phyloP scores from a whole-genome alignment of 1,140 invertebrate genomes.

The Sinella curviseta region DNA sequence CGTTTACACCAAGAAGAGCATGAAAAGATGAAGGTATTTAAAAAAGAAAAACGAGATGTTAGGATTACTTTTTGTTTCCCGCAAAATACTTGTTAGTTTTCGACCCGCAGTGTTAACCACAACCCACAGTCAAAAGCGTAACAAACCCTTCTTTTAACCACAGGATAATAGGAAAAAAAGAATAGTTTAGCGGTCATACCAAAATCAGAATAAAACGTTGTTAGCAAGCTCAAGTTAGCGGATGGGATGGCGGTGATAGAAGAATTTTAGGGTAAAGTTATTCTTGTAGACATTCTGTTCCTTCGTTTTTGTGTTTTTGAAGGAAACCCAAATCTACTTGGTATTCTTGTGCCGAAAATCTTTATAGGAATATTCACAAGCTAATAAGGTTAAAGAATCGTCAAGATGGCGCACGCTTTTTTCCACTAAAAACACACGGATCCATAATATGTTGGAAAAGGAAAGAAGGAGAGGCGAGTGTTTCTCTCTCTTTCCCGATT shows the following conservation, averaged over 20 bases:
- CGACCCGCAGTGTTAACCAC: no score
- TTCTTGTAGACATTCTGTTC: no score
- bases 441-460: background rate
- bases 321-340: background rate
- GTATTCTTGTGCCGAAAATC: background rate
- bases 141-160: background rate
- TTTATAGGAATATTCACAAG: background rate
- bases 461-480: background rate
- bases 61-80: no score
- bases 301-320: no score
- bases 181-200: background rate
- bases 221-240: background rate
- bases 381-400: conserved; percentile 26
- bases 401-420: conserved; percentile 9
- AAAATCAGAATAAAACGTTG: background rate
- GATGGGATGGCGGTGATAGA: no score
- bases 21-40: no score
- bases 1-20: no score
- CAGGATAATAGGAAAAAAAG: background rate
- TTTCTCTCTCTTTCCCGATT: background rate
- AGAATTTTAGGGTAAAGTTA: background rate
- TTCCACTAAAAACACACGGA: background rate
- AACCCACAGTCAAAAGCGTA: no score
- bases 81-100: no score
- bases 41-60: no score